Evolutionary conservation across 2,888 invertebrate genomes (phyloP).

Genomic region (Harmothoe impar): DNA sequence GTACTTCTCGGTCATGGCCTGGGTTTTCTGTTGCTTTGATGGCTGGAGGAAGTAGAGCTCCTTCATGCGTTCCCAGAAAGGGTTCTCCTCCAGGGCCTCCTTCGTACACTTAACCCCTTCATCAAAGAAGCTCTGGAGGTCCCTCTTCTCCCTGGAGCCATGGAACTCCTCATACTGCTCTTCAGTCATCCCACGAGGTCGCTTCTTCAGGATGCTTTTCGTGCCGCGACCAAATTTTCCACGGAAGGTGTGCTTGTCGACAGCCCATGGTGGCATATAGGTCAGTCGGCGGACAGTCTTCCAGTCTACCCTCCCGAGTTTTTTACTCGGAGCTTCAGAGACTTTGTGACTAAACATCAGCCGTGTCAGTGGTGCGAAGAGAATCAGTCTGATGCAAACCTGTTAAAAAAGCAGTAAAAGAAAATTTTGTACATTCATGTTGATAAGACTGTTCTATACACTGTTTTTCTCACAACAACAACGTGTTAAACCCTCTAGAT

Average conservation of each 20-base stretch:
- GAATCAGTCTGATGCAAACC: slow-evolving; percentile 64
- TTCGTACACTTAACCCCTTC: slow-evolving; percentile 57
- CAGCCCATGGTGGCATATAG: slow-evolving; percentile 66
- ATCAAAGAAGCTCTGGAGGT: slow-evolving; percentile 61
- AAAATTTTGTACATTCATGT: neutral
- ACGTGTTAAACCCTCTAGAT: too few species aligned
- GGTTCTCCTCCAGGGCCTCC: slow-evolving; percentile 61
- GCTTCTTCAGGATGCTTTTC: slow-evolving; percentile 60
- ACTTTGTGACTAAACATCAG: slow-evolving; percentile 42
- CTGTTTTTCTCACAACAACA: too few species aligned
- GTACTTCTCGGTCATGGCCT: slow-evolving; percentile 62
- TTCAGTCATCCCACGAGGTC: slow-evolving; percentile 29
- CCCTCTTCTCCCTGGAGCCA: slow-evolving; percentile 61
- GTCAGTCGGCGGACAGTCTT: slow-evolving; percentile 12
- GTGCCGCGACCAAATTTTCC: slow-evolving; percentile 65
- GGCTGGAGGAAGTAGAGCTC: slow-evolving; percentile 61
- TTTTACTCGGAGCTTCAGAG: neutral
- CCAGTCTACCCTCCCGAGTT: slow-evolving; percentile 58
- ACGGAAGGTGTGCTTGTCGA: slow-evolving; percentile 67
- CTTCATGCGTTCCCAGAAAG: slow-evolving; percentile 64
- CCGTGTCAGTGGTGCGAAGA: slow-evolving; percentile 57
- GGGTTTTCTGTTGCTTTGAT: slow-evolving; percentile 64
- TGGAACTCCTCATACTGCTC: slow-evolving; percentile 64
- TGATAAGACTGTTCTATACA: neutral
- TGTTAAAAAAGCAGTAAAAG: neutral